Evolutionary conservation across 1,140 invertebrate species (phyloP).

Genomic region (Oryctes rhinoceros): DNA sequence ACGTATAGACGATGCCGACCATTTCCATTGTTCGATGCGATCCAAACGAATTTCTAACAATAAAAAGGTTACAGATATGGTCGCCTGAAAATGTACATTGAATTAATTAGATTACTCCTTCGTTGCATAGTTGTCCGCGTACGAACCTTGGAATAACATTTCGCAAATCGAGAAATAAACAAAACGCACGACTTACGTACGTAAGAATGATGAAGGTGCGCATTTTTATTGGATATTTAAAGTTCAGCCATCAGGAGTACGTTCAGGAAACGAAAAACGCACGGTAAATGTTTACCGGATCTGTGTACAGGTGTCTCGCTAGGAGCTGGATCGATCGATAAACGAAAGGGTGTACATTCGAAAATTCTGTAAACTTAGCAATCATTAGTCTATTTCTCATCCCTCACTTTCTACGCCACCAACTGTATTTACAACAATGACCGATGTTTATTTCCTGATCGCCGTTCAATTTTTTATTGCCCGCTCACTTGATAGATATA

Average conservation of each 20-base stretch:
- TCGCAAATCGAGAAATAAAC: slow-evolving; percentile 34
- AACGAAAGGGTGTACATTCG: no score
- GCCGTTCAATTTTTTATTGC: no score
- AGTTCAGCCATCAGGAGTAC: background rate
- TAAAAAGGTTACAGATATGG: slow-evolving; percentile 34
- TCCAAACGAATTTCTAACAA: slow-evolving; percentile 28
- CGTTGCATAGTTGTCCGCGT: background rate
- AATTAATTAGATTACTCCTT: slow-evolving; percentile 34
- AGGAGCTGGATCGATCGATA: no score
- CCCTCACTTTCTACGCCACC: no score
- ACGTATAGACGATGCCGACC: background rate
- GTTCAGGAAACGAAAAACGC: no score
- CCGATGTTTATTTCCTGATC: no score
- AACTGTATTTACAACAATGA: no score
- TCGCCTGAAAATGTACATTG: slow-evolving; percentile 13
- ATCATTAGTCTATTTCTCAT: no score
- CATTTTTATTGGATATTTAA: slow-evolving; percentile 35
- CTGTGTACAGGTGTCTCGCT: no score
- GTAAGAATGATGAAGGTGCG: background rate
- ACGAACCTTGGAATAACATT: slow-evolving; percentile 23
- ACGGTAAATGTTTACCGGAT: no score
- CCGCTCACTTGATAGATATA: no score
- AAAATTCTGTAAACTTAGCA: no score
- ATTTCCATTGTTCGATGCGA: background rate
- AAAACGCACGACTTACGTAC: background rate